Percentiles rank a stretch among this genome's conserved stretches.
These are phyloP conservation scores for Arge pagana DNA, from an alignment of 2,888 invertebrate genomes.

Conservation along the genomic window DNA sequence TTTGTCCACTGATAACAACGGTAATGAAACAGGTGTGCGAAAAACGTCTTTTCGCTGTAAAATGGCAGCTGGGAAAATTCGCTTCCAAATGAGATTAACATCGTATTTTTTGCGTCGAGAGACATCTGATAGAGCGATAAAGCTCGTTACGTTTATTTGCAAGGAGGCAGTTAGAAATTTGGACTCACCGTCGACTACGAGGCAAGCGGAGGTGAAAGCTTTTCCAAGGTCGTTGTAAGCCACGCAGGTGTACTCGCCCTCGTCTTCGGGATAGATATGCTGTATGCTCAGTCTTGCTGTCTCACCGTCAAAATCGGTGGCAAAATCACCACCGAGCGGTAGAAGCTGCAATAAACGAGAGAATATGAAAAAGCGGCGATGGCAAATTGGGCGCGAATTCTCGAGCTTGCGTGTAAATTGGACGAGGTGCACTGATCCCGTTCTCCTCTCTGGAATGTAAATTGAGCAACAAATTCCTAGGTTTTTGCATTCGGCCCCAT, in stretches of 20 bases:
- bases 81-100: no score
- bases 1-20: no score
- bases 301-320: conserved; percentile 70
- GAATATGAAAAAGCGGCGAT: conserved; percentile 11
- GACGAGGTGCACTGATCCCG: no score
- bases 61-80: no score
- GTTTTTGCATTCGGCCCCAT: no score
- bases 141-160: background rate
- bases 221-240: conserved; percentile 84
- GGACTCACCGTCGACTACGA: conserved; percentile 78
- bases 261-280: conserved; percentile 84
- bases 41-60: no score
- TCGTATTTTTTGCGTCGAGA: no score
- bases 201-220: conserved; percentile 79
- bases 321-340: conserved; percentile 70
- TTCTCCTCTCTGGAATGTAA: no score
- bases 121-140: no score
- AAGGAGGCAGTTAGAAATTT: background rate
- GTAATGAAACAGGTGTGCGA: no score
- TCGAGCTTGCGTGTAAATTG: no score
- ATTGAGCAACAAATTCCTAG: background rate
- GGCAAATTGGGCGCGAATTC: no score
- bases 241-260: conserved; percentile 86
- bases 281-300: conserved; percentile 74
- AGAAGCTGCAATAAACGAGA: conserved; percentile 61